Percentiles rank a stretch among this genome's conserved stretches.
Evolutionary conservation across 37 sponge, comb jelly and placozoan species (phyloP).

Genomic region (Cladorhizidae sp.): DNA sequence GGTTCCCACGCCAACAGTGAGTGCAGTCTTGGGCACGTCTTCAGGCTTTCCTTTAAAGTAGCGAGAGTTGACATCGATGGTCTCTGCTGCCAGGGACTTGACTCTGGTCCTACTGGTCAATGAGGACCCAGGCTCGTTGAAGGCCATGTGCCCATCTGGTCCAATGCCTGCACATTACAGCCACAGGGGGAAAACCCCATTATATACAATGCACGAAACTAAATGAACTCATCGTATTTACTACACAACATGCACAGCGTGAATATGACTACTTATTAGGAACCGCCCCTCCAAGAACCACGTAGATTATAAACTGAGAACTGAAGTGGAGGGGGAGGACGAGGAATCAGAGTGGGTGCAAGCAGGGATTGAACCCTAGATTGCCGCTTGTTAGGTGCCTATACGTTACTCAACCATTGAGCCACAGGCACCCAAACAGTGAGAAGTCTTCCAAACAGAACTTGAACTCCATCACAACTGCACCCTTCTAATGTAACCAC

Average conservation of each 20-base stretch:
- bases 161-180: slow-evolving; percentile 92
- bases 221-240: not conserved
- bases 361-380: too few relatives aligned
- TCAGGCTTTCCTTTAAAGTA: slow-evolving; percentile 84
- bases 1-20: slow-evolving; percentile 97
- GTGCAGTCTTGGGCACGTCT: slow-evolving; percentile 87
- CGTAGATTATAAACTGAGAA: too few relatives aligned
- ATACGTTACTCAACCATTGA: too few relatives aligned
- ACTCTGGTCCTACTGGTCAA: slow-evolving; percentile 86
- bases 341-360: too few relatives aligned
- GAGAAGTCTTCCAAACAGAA: too few relatives aligned
- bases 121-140: slow-evolving; percentile 99
- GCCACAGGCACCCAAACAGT: too few relatives aligned
- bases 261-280: not conserved
- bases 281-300: too few relatives aligned
- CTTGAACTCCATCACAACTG: too few relatives aligned
- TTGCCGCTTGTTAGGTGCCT: too few relatives aligned
- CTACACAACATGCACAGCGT: not conserved
- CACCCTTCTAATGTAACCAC: too few relatives aligned
- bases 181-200: too few relatives aligned
- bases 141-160: slow-evolving; percentile 98
- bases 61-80: slow-evolving; percentile 90
- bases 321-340: too few relatives aligned
- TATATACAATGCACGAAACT: not conserved
- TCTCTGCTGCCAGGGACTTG: slow-evolving; percentile 93